phyloP scores from a whole-genome alignment of 2,113 vertebrate genomes.

The Myotis brandtii region DNA sequence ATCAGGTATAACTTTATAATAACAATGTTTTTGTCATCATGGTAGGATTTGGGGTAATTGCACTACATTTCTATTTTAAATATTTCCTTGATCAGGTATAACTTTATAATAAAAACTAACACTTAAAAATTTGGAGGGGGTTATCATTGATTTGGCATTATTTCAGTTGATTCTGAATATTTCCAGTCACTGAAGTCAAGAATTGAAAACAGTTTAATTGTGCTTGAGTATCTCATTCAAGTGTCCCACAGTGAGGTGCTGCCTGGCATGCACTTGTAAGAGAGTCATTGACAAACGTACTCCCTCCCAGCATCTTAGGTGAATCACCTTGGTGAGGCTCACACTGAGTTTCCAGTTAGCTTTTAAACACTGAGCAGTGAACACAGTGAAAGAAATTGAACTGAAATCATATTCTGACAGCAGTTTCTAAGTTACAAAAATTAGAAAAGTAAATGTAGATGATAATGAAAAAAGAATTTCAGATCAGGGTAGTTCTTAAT shows the following conservation, averaged over 20 bases:
- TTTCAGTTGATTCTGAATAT: conserved; percentile 11
- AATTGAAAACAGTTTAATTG: neutral
- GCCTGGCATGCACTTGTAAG: neutral
- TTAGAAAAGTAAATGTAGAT: conserved; percentile 68
- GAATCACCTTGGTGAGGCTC: conserved; percentile 63
- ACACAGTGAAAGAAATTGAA: conserved; percentile 44
- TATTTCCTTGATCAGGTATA: neutral
- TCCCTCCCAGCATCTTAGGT: conserved; percentile 53
- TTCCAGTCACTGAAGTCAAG: neutral
- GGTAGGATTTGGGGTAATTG: neutral
- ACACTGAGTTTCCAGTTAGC: conserved; percentile 76
- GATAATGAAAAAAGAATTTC: conserved; percentile 68
- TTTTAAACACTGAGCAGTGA: conserved; percentile 60
- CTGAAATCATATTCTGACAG: conserved; percentile 69
- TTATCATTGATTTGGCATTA: neutral
- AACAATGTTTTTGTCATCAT: neutral
- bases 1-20: neutral
- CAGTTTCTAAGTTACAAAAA: conserved; percentile 69
- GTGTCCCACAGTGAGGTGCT: too few species aligned
- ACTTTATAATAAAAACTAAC: conserved; percentile 1
- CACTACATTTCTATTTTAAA: neutral
- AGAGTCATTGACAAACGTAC: neutral
- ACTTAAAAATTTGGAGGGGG: neutral
- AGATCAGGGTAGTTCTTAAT: conserved; percentile 75
- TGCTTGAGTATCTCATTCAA: neutral